Base-by-base conservation (phyloP, 2,888 invertebrate species). In the Noctua fimbriata region DNA sequence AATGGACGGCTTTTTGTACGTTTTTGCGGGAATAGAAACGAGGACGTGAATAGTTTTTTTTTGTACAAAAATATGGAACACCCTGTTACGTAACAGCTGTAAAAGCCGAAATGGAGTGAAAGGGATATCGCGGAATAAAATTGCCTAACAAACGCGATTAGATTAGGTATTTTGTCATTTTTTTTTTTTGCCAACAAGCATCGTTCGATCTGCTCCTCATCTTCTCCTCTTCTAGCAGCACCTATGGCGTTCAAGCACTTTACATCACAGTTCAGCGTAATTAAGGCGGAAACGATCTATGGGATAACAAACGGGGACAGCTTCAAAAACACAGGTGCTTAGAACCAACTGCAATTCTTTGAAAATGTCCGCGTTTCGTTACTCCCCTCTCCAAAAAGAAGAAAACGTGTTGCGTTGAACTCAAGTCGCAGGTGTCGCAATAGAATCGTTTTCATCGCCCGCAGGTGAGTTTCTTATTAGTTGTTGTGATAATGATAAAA, bases 1-100 rank as follows among this genome's bases (percentile, higher is more conserved):
- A 89, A 88, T 82, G 58, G 84, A 55, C 36, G 73, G 55, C 55
- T 80, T 78, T 87, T 81, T 75, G 66, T 36, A 66, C 73, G 65
- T 5, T 77, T 82, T 80, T 84, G 55, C 60, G 66, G 60, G 55
- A 66, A 67, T 67, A 63, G 69, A 67, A 84, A 81, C 55, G 73
- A 49, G 28, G 18, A 72, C 72, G 24, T 58, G 41, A 75, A 73
- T 80, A 81, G 75, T 81, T 63, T 66, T 73, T 75, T 58, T 67
- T 36, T 14, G 24, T 55, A 14, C 10, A 41, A 63, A 32, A 81
- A 76, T 6, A 49, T 83, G 7, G n/a, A 71, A 70, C 60, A 52
- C 0, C 47, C 55, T 65, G 32, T 60, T 84, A 55, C 36, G 41
- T 78, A 47, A 58, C 9, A 47, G 14, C 69, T 70, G 21, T 73